Base-by-base conservation (phyloP, 1,140 invertebrate genomes). In the Ceratina calcarata region DNA sequence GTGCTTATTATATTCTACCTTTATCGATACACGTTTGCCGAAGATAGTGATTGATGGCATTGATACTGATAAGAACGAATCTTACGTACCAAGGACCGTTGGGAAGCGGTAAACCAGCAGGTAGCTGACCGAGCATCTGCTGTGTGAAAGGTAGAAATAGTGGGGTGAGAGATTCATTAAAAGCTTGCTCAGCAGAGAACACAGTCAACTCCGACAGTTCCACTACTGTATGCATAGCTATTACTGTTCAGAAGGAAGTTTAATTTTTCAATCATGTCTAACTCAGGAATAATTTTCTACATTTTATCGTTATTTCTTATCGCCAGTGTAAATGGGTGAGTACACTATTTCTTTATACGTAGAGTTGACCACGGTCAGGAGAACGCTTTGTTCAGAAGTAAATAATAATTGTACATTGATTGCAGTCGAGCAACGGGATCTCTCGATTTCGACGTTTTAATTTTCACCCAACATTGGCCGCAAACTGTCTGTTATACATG, bases 401-500 rank as follows among this genome's bases (percentile, higher is more conserved):
- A 45, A 45, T 0, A 1, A 53, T 7, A 3, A 53, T 27, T 53
- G 1, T 2, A 27, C 6, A 24, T 51, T 32, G 18, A 76, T 27
- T 12, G n/a, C 6, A 78, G 45, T 1, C 12, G 3, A 1, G 20
- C 10, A 45, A 15, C 18, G 8, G 3, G 3, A 20, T 76, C 81
- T 0, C 58, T 37, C 1, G 92, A 95, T 37, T 97, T 96, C 94
- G 96, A 97, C 89, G 89, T 96, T 18, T 82, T 97, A 18, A 95
- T 97, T 69, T 97, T 97, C 87, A 96, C 96, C 1, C 96, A 97
- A 90, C 94, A 95, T 82, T 98, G 97, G 97, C 96, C 96, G 0
- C 93, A 94, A 37, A 96, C 96, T 0, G 95, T 95, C 13, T 98
- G 97, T 88, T 94, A 94, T 62, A 91, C 94, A 74, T 97, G 96